phyloP scores from a whole-genome alignment of 2,113 vertebrate genomes.

The Indicator maculatus region DNA sequence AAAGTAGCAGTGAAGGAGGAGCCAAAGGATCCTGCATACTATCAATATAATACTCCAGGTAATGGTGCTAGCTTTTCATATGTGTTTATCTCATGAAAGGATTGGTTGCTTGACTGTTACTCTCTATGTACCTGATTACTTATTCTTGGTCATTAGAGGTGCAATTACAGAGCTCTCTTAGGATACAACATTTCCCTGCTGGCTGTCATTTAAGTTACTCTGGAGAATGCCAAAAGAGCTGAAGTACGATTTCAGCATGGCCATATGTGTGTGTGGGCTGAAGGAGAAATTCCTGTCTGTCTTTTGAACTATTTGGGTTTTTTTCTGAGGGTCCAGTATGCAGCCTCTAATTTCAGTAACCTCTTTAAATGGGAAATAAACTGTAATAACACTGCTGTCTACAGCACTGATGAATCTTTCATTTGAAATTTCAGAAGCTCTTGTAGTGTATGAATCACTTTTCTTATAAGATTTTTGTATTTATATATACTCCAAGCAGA shows the following conservation, averaged over 20 bases:
- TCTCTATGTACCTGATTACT: not conserved
- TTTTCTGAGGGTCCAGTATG: not conserved
- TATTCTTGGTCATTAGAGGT: not conserved
- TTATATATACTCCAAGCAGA: not conserved
- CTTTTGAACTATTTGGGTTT: not conserved
- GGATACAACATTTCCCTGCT: not conserved
- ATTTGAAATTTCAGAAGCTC: not conserved
- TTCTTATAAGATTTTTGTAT: not conserved
- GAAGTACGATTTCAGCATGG: not conserved
- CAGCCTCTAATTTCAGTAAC: not conserved
- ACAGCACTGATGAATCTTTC: not conserved
- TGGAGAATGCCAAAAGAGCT: not conserved
- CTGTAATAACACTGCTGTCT: not conserved
- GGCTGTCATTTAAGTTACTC: not conserved
- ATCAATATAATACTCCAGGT: constrained; percentile 77
- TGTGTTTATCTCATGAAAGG: not conserved
- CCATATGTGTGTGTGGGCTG: not conserved
- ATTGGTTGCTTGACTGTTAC: not conserved
- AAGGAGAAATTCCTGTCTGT: not conserved
- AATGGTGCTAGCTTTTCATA: not conserved
- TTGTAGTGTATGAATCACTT: not conserved
- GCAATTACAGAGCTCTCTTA: not conserved
- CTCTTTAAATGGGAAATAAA: not conserved
- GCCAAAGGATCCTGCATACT: constrained; percentile 76
- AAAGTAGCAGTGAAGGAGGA: constrained; percentile 77